phyloP scores from a whole-genome alignment of 1,140 invertebrate species.

The Drosophila mayri region DNA sequence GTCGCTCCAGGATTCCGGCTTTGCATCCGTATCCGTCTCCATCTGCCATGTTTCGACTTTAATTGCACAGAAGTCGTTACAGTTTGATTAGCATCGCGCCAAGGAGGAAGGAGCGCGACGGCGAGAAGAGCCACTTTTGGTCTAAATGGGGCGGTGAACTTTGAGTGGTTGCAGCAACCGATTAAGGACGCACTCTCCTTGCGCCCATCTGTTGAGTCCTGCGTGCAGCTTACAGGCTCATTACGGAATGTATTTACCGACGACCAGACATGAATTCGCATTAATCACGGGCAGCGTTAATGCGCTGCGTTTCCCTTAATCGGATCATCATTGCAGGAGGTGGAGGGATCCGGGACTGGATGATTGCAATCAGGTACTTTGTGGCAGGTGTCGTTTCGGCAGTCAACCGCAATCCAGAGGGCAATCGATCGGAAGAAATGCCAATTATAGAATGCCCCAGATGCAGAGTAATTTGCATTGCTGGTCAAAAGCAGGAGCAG shows the following conservation, averaged over 20 bases:
- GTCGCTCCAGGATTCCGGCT: background rate
- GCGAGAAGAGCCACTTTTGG: background rate
- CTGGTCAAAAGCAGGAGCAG: background rate
- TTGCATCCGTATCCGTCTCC: background rate
- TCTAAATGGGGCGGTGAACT: conserved; percentile 1
- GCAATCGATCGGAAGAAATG: conserved; percentile 34
- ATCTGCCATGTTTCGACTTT: conserved; percentile 42
- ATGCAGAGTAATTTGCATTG: conserved; percentile 28
- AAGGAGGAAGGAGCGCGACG: background rate
- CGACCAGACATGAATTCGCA: conserved; percentile 12
- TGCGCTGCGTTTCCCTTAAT: conserved; percentile 22
- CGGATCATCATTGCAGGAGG: background rate
- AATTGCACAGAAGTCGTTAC: conserved; percentile 60
- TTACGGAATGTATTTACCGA: background rate
- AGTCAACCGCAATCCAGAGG: background rate
- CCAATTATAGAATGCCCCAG: conserved; percentile 30
- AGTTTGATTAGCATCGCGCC: conserved; percentile 54
- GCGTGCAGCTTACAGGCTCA: conserved; percentile 11
- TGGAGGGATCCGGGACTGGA: background rate
- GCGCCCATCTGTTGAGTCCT: conserved; percentile 13
- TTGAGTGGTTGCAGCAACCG: conserved; percentile 10
- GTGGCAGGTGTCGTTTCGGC: background rate
- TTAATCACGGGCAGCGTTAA: conserved; percentile 40
- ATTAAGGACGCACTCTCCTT: conserved; percentile 1
- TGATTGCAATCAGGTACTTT: conserved; percentile 1